Evolutionary conservation across 2,888 invertebrate species (phyloP), one percentile per base, ranked within the genome.

Genomic region (Dynastes grantii): DNA sequence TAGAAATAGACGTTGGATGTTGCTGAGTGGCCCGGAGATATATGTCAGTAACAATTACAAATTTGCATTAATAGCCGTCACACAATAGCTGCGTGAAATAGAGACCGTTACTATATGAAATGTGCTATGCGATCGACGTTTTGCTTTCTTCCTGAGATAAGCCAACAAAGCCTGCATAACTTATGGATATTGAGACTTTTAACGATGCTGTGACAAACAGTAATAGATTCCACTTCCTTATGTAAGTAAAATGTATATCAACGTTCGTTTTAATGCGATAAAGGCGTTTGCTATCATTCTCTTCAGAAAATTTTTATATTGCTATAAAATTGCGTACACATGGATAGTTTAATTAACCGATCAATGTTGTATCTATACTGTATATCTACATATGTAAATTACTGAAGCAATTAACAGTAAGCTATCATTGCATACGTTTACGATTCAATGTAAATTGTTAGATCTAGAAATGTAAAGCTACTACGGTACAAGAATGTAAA

Each of bases 21-120:
- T 5, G 76, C 49, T 67, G 40, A 45, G 68, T 45, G 37, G 76
- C 76, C 55, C 13, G 58, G 45, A 64, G 76, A 67, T 67, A 68
- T 58, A 45, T 76, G 68, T 32, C 32, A 58, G 76, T 68, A 76
- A 76, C 76, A 76, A 76, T 76, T 76, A 76, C 53, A 76, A 68
- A 76, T 76, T 76, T 68, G 76, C 76, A 68, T 76, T 68, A 76
- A 76, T 68, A 58, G 58, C 27, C 68, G 16, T 55, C 68, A 58
- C 68, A 58, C 45, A 68, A 68, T 76, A 27, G 27, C 55, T 53
- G 11, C 32, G 32, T 32, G 65, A 76, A 65, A 76, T 13, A 32
- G 65, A 2, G 16, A 67, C 76, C 76, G 76, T 76, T 76, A 76
- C 40, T 61, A 45, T 27, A 75, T 75, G 45, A 75, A 75, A 29